phyloP scores from a whole-genome alignment of 1,140 invertebrate genomes.

The Lamellibrachia luymesi region DNA sequence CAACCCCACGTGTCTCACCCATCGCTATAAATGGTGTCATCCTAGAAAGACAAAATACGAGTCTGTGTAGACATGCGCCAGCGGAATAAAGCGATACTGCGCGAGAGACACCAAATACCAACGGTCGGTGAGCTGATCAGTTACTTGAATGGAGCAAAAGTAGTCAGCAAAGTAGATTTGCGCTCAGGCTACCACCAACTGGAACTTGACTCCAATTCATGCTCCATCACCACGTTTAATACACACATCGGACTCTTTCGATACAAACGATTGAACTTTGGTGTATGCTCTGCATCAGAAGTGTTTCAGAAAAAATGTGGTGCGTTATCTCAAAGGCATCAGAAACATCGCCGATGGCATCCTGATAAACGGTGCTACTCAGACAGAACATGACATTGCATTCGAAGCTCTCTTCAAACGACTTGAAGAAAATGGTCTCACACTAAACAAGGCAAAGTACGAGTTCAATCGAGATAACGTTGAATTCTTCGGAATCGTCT shows the following conservation, averaged over 20 bases:
- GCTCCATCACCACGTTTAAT: slow-evolving; percentile 28
- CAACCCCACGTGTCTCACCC: slow-evolving; percentile 41
- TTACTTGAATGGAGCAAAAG: slow-evolving; percentile 29
- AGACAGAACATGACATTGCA: slow-evolving; percentile 3
- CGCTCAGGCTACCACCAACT: slow-evolving; percentile 31
- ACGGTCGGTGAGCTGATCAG: slow-evolving; percentile 31
- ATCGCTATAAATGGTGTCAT: slow-evolving; percentile 31
- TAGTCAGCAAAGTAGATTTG: slow-evolving; percentile 27
- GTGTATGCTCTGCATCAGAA: neutral
- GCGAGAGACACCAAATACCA: slow-evolving; percentile 25
- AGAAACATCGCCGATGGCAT: neutral
- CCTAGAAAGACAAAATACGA: slow-evolving; percentile 30
- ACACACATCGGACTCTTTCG: too few species aligned
- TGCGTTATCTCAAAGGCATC: neutral
- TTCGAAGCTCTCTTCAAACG: neutral
- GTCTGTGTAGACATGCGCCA: slow-evolving; percentile 32
- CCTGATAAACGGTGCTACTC: too few species aligned
- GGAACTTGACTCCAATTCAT: slow-evolving; percentile 24
- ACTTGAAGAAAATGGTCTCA: slow-evolving; percentile 37
- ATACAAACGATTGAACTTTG: slow-evolving; percentile 27
- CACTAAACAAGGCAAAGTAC: slow-evolving; percentile 36
- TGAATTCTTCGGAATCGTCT: too few species aligned
- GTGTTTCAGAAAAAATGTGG: too few species aligned
- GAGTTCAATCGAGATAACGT: too few species aligned
- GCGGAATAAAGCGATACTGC: slow-evolving; percentile 31